Evolutionary conservation across 2,888 invertebrate species (phyloP), one percentile per base, ranked within the genome.

Genomic region (Globia sparganii): DNA sequence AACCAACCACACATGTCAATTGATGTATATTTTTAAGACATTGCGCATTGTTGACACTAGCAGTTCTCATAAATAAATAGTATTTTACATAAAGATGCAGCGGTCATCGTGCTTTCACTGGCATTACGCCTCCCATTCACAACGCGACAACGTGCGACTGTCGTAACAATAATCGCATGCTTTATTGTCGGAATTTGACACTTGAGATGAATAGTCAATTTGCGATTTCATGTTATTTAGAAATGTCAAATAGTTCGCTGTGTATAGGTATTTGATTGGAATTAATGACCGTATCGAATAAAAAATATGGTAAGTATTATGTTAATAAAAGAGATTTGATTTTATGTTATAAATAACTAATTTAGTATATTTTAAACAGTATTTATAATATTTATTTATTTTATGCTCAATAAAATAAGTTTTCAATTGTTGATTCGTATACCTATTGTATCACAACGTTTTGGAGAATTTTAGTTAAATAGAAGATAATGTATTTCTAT

Each of bases 71-170:
- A 59, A 31, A 73, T 53, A 58, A 37, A 46, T 46, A 31, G 9
- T 18, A n/a, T 59, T 59, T 59, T 72, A 65, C 53, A 49, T 66
- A 62, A 18, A 74, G 46, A 58, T 49, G 74, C 61, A 69, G 3
- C 53, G 85, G 72, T 77, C 83, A 77, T 68, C 40, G 13, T 77
- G 73, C 87, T 87, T 86, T 87, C 87, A 74, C 88, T 83, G 72
- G n/a, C 67, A 59, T 34, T 84, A 83, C 77, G 67, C 77, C 34
- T 53, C 67, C 83, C 81, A 80, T 78, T 85, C 87, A 78, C 78
- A 21, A 18, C 28, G 53, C 87, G 76, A 81, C 80, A 75, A 72
- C 67, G 72, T 73, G 77, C 53, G 62, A 64, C 59, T 84, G 84
- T 73, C 40, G 69, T 79, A 83, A 87, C 72, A 77, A 70, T 72